Conservation (phyloP, 2,888 invertebrate genomes). For the Pomacea canaliculata region DNA sequence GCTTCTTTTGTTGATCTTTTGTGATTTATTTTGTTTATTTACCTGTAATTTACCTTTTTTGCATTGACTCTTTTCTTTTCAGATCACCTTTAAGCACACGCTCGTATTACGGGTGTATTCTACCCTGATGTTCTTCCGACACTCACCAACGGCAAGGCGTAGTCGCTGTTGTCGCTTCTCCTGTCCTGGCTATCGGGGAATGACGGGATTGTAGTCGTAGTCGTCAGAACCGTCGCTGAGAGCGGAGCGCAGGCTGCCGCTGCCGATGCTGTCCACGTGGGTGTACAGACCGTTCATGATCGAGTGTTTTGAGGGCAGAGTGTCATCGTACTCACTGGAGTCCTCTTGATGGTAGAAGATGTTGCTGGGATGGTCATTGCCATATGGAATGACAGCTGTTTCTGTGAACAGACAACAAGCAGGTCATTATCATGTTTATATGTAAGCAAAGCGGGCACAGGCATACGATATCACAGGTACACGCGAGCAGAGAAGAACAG, state of each 20-base stretch:
- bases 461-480: too few relatives aligned
- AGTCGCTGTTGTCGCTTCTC: slow-evolving; percentile 1
- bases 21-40: too few relatives aligned
- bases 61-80: too few relatives aligned
- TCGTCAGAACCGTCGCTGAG: slow-evolving; percentile 15
- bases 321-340: slow-evolving; percentile 21
- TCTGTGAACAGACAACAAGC: neutral
- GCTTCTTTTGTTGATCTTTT: too few relatives aligned
- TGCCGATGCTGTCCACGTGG: slow-evolving; percentile 23
- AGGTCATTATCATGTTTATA: neutral
- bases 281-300: slow-evolving; percentile 20
- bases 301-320: slow-evolving; percentile 5
- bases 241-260: slow-evolving; percentile 24
- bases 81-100: too few relatives aligned
- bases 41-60: too few relatives aligned
- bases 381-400: slow-evolving; percentile 22
- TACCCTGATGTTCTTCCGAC: neutral
- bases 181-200: neutral
- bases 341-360: slow-evolving; percentile 18
- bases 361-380: neutral
- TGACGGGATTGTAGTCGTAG: slow-evolving; percentile 5
- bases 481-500: too few relatives aligned
- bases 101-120: too few relatives aligned
- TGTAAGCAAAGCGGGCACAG: slow-evolving; percentile 1
- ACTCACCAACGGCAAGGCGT: neutral